phyloP scores from a whole-genome alignment of 30 jellyfish, hydroid and myxozoan genomes.

The Morbakka virulenta region DNA sequence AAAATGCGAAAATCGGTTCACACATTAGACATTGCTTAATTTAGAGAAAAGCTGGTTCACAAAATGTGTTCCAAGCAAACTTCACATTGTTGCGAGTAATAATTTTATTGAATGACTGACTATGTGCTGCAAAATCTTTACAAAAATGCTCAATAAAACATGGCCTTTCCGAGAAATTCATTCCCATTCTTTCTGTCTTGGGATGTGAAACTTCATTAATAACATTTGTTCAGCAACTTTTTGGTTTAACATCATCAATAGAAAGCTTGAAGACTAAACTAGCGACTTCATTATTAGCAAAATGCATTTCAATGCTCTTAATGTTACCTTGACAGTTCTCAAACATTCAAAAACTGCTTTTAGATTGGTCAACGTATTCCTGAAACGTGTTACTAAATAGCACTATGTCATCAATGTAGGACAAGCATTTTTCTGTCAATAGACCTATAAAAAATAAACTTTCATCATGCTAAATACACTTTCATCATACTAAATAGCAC shows the following conservation, averaged over 20 bases:
- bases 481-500: neutral
- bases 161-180: neutral
- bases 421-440: neutral
- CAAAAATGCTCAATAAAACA: neutral
- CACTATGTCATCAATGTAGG: neutral
- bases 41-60: too few relatives aligned
- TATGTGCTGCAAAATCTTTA: too few relatives aligned
- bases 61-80: neutral
- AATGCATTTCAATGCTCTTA: conserved; percentile 13
- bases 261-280: conserved; percentile 39
- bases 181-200: neutral
- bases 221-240: conserved; percentile 15
- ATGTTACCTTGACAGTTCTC: neutral
- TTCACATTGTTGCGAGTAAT: neutral
- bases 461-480: neutral
- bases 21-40: too few relatives aligned
- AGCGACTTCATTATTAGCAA: neutral
- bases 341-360: neutral
- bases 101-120: too few relatives aligned
- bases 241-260: conserved; percentile 19
- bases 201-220: conserved; percentile 13
- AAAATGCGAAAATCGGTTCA: neutral
- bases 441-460: neutral
- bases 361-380: too few relatives aligned
- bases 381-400: too few relatives aligned